These are phyloP conservation scores for Cyanoramphus novaezelandiae DNA, from an alignment of 2,113 vertebrate genomes.

Conservation along the genomic window DNA sequence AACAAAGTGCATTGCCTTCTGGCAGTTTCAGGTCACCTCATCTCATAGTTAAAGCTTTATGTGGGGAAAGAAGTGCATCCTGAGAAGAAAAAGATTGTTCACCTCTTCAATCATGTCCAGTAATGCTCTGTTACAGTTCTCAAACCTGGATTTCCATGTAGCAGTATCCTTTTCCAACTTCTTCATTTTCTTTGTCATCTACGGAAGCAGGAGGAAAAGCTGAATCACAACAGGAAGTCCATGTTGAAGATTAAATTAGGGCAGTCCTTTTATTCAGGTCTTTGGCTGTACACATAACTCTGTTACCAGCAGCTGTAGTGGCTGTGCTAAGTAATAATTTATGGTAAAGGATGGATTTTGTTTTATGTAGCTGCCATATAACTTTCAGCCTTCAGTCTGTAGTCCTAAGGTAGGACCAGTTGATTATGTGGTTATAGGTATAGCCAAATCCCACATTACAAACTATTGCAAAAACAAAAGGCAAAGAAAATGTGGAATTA, in stretches of 20 bases:
- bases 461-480: neutral
- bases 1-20: neutral
- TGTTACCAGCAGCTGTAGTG: neutral
- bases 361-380: neutral
- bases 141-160: slow-evolving; percentile 92
- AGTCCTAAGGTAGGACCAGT: neutral
- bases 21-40: neutral
- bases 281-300: neutral
- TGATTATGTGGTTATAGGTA: neutral
- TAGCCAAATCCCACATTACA: neutral
- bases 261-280: neutral
- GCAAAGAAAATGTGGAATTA: neutral
- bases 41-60: neutral
- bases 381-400: neutral
- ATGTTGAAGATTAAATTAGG: neutral
- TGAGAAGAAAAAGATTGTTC: slow-evolving; percentile 39
- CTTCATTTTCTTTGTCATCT: slow-evolving; percentile 98
- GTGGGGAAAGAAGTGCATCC: neutral
- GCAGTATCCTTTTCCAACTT: slow-evolving; percentile 92
- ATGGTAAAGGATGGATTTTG: neutral
- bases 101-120: slow-evolving; percentile 96
- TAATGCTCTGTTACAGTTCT: slow-evolving; percentile 94
- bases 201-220: slow-evolving; percentile 39
- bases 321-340: neutral
- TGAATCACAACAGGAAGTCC: neutral